A percentile compares a stretch with the other conserved stretches of the same genome.
Evolutionary conservation across 2,888 invertebrate genomes (phyloP).

Genomic region (Linnaemya tessellans): DNA sequence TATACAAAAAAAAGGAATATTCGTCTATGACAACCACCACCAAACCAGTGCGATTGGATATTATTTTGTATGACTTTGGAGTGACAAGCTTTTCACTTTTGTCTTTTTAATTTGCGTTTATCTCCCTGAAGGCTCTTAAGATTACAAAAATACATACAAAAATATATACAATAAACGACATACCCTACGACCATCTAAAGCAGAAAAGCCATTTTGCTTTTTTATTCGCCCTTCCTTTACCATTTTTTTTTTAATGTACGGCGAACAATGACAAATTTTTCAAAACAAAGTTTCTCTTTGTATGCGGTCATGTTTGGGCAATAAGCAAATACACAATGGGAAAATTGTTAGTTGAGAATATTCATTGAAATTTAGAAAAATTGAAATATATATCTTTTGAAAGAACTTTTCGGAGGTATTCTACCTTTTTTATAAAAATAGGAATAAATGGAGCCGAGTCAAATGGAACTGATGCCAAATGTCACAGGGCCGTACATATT

Average conservation of each 20-base stretch:
- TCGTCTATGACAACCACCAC: slow-evolving; percentile 59
- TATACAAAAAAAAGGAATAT: slow-evolving; percentile 52
- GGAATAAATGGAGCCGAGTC: no score
- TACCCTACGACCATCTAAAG: slow-evolving; percentile 50
- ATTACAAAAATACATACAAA: neutral
- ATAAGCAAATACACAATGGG: neutral
- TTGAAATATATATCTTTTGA: neutral
- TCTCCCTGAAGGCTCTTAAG: slow-evolving; percentile 73
- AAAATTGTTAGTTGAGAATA: neutral
- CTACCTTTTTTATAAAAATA: no score
- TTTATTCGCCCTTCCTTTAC: slow-evolving; percentile 6
- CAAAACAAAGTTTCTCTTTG: neutral
- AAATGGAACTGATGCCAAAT: no score
- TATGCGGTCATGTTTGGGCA: neutral
- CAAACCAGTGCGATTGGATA: slow-evolving; percentile 59
- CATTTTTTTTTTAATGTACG: slow-evolving; percentile 32
- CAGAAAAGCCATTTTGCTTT: slow-evolving; percentile 65
- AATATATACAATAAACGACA: slow-evolving; percentile 19
- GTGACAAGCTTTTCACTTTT: slow-evolving; percentile 77
- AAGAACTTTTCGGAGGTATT: neutral
- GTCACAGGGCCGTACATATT: no score
- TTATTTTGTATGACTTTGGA: slow-evolving; percentile 72
- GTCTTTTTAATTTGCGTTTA: slow-evolving; percentile 77
- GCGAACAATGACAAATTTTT: slow-evolving; percentile 37
- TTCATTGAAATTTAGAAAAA: neutral